Evolutionary conservation across 1,140 invertebrate genomes (phyloP).

Genomic region (Carcinoscorpius rotundicauda): DNA sequence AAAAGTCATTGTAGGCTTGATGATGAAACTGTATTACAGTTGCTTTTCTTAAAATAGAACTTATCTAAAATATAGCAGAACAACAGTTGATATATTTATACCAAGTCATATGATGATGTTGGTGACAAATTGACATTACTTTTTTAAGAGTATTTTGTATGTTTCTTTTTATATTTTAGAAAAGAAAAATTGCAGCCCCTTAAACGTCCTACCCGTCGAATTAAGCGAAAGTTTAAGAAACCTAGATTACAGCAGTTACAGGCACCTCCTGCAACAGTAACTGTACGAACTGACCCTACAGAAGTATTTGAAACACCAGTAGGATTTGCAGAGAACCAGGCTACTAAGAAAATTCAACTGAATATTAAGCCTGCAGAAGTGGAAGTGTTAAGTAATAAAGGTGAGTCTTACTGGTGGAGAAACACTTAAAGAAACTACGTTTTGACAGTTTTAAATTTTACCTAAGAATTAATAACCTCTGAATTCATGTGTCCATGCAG

Average conservation of each 20-base stretch:
- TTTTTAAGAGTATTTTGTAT: not conserved
- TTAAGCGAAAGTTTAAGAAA: conserved; percentile 45
- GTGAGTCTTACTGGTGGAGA: not conserved
- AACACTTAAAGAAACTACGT: not conserved
- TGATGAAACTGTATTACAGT: no score
- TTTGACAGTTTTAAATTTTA: conserved; percentile 1
- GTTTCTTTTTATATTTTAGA: conserved; percentile 21
- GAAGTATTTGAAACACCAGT: conserved; percentile 50
- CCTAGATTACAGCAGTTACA: conserved; percentile 40
- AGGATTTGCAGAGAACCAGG: conserved; percentile 7
- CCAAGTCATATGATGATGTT: not conserved
- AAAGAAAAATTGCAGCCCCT: conserved; percentile 36
- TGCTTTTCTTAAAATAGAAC: no score
- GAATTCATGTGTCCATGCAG: no score
- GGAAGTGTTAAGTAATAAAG: conserved; percentile 12
- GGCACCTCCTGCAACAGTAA: conserved; percentile 36
- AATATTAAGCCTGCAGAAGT: conserved; percentile 34
- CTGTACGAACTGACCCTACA: conserved; percentile 33
- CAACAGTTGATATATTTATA: no score
- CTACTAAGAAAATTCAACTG: conserved; percentile 21
- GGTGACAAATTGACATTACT: not conserved
- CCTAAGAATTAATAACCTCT: not conserved
- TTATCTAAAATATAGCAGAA: no score
- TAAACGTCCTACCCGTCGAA: conserved; percentile 44
- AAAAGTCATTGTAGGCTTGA: no score